Evolutionary conservation across 2,888 invertebrate species (phyloP).

Genomic region (Cryptocephalus primarius): DNA sequence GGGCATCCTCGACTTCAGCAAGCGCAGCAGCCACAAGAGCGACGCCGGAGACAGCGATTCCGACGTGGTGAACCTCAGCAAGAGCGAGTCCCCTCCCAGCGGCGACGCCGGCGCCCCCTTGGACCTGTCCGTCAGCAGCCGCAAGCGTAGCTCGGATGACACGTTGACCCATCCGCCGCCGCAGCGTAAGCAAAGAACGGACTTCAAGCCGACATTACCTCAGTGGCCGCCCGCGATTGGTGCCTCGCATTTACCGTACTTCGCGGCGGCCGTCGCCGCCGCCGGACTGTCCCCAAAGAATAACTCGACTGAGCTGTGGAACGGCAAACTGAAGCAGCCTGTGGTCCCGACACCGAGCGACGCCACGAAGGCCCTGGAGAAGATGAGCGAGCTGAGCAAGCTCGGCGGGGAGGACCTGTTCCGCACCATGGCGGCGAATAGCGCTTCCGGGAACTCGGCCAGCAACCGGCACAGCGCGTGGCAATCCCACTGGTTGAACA

Average conservation of each 20-base stretch:
- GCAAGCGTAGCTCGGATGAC: conserved; percentile 57
- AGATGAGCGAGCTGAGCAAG: conserved; percentile 83
- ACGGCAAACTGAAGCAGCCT: conserved; percentile 63
- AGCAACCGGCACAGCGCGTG: conserved; percentile 77
- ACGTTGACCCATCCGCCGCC: conserved; percentile 43
- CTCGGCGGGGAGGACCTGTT: conserved; percentile 70
- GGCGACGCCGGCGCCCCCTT: conserved; percentile 56
- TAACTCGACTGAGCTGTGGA: conserved; percentile 50
- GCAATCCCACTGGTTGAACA: conserved; percentile 97
- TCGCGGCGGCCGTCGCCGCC: conserved; percentile 67
- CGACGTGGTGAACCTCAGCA: conserved; percentile 62
- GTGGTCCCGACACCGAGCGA: conserved; percentile 58
- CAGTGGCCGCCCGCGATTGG: conserved; percentile 69
- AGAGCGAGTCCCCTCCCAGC: conserved; percentile 46
- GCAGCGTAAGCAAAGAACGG: conserved; percentile 56
- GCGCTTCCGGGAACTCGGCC: conserved; percentile 41
- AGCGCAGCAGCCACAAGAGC: conserved; percentile 36
- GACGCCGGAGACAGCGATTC: conserved; percentile 42
- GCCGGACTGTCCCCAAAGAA: conserved; percentile 60
- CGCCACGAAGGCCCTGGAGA: conserved; percentile 79
- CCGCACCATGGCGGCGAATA: conserved; percentile 45
- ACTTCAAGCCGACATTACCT: conserved; percentile 59
- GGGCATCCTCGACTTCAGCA: conserved; percentile 72
- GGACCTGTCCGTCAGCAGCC: conserved; percentile 68
- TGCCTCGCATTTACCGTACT: conserved; percentile 65